A percentile compares a stretch with the other conserved stretches of the same genome.
phyloP scores from a whole-genome alignment of 2,888 invertebrate species.

The Macrosiphum euphorbiae region DNA sequence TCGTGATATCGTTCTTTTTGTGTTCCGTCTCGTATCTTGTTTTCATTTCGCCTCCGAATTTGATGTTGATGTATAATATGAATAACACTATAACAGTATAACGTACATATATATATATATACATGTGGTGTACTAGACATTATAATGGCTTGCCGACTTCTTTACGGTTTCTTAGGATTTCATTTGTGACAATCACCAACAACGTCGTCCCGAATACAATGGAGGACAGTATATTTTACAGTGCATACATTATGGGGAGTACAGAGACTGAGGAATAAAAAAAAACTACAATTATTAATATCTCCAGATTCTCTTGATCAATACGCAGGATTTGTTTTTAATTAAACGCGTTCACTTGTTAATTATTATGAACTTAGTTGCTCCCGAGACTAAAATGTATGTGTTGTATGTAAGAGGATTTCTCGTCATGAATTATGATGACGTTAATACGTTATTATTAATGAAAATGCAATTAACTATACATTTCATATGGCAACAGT shows the following conservation, averaged over 20 bases:
- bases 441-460: conserved; percentile 1
- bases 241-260: not conserved
- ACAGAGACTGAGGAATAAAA: not conserved
- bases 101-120: not conserved
- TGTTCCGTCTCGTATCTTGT: not conserved
- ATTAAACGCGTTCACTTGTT: not conserved
- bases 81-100: not conserved
- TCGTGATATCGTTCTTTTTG: not conserved
- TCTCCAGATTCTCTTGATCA: not conserved
- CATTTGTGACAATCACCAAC: conserved; percentile 8
- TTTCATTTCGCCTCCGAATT: not conserved
- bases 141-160: not conserved
- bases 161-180: not conserved
- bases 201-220: not conserved
- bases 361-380: conserved; percentile 26
- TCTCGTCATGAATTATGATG: not conserved
- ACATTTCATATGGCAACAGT: not conserved
- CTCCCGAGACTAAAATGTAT: not conserved
- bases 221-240: not conserved
- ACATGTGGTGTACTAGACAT: not conserved
- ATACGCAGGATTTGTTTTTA: conserved; percentile 4
- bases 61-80: not conserved
- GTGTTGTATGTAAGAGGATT: conserved; percentile 20
- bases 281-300: conserved; percentile 25
- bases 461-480: conserved; percentile 29